These are phyloP conservation scores for Bungarus multicinctus DNA, from an alignment of 2,113 vertebrate species.

Conservation along the genomic window DNA sequence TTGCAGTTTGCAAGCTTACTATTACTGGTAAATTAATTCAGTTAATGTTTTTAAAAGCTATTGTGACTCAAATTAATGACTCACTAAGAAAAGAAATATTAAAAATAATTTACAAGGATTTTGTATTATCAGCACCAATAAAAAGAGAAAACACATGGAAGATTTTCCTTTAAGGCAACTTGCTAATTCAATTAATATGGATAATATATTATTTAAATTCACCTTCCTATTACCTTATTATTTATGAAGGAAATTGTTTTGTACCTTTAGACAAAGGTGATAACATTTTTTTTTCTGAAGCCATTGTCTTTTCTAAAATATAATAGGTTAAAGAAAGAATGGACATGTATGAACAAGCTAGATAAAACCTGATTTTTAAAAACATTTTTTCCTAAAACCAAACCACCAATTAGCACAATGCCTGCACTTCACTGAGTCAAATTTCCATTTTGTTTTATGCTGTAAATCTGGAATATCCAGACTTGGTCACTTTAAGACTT, in stretches of 20 bases:
- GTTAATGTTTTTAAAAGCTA: not conserved
- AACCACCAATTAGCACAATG: not conserved
- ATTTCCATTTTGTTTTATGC: not conserved
- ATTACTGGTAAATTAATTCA: not conserved
- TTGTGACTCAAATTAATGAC: conserved; percentile 25
- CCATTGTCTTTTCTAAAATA: not conserved
- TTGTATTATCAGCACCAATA: conserved; percentile 23
- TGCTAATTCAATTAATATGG: conserved; percentile 45
- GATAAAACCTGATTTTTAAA: not conserved
- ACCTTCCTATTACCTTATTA: conserved; percentile 1
- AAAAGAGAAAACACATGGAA: conserved; percentile 46
- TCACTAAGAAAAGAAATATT: conserved; percentile 57
- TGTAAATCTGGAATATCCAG: not conserved
- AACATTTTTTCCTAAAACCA: not conserved
- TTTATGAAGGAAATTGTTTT: conserved; percentile 34
- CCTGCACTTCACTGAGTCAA: not conserved
- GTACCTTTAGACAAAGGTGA: conserved; percentile 1
- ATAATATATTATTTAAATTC: conserved; percentile 19
- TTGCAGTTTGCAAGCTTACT: not conserved
- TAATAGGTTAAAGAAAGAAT: not conserved
- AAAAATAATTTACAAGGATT: conserved; percentile 51
- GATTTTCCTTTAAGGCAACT: conserved; percentile 39
- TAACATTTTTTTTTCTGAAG: not conserved
- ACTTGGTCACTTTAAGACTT: not conserved
- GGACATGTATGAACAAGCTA: not conserved